These are phyloP conservation scores for Caenorhabditis macrosperma DNA, from an alignment of 2,888 invertebrate genomes.

Conservation along the genomic window DNA sequence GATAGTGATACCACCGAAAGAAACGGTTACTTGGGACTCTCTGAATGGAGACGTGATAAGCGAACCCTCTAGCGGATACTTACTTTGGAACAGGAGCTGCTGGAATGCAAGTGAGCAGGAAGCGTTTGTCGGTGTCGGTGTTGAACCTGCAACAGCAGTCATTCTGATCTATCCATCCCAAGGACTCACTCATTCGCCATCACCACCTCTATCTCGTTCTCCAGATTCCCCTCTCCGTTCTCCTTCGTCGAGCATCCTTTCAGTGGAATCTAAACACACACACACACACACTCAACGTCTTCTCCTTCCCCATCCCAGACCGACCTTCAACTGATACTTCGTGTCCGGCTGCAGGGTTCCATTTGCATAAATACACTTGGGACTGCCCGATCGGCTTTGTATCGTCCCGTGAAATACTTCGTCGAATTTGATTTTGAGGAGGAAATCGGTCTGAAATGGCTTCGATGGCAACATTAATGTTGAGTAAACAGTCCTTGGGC, in stretches of 20 bases:
- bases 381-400: conserved; percentile 77
- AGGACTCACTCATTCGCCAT: conserved; percentile 37
- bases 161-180: not conserved
- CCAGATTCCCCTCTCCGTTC: conserved; percentile 77
- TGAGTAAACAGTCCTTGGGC: no score
- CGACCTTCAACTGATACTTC: conserved; percentile 76
- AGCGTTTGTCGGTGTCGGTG: conserved; percentile 71
- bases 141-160: conserved; percentile 56
- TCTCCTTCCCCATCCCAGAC: not conserved
- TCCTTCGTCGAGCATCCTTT: conserved; percentile 76
- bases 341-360: conserved; percentile 74
- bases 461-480: not conserved
- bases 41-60: conserved; percentile 32
- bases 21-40: conserved; percentile 75
- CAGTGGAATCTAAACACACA: conserved; percentile 73
- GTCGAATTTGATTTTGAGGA: conserved; percentile 76
- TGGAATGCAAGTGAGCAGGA: conserved; percentile 75
- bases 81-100: conserved; percentile 62
- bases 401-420: conserved; percentile 75
- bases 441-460: conserved; percentile 75
- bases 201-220: conserved; percentile 78
- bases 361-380: conserved; percentile 79
- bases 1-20: conserved; percentile 79
- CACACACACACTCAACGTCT: not conserved
- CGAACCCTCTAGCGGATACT: not conserved